Percentiles rank a stretch among this genome's conserved stretches.
phyloP scores from a whole-genome alignment of 2,888 invertebrate species.

The Drosophila atripex region DNA sequence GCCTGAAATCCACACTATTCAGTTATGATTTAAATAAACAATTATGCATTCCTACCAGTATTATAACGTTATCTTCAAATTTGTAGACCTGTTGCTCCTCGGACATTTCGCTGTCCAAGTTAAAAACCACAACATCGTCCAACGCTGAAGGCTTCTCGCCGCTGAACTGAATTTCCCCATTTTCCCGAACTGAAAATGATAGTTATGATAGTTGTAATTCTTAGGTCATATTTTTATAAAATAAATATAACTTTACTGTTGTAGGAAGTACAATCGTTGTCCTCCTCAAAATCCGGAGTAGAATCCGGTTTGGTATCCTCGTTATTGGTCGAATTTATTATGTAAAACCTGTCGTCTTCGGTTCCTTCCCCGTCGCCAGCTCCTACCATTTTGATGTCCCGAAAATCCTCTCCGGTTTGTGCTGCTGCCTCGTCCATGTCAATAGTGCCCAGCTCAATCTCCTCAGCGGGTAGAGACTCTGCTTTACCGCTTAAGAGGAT shows the following conservation, averaged over 20 bases:
- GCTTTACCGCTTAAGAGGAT: not conserved
- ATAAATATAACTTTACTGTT: slow-evolving; percentile 56
- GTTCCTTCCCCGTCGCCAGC: slow-evolving; percentile 50
- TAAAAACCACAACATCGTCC: slow-evolving; percentile 69
- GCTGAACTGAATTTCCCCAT: slow-evolving; percentile 79
- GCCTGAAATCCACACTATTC: slow-evolving; percentile 29
- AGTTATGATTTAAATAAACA: not conserved
- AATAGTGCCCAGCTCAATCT: slow-evolving; percentile 10
- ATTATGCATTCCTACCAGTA: slow-evolving; percentile 73
- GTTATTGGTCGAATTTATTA: slow-evolving; percentile 52
- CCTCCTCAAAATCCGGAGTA: slow-evolving; percentile 47
- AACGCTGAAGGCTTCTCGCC: slow-evolving; percentile 57
- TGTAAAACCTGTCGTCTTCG: slow-evolving; percentile 59
- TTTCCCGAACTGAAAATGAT: slow-evolving; percentile 69
- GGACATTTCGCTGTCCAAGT: slow-evolving; percentile 53
- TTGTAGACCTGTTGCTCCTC: slow-evolving; percentile 60
- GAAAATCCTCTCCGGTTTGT: slow-evolving; percentile 16
- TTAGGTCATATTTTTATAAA: not conserved
- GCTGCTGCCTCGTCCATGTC: slow-evolving; percentile 26
- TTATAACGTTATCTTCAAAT: slow-evolving; percentile 84
- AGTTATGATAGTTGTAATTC: no score
- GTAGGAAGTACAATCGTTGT: slow-evolving; percentile 62
- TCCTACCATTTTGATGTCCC: slow-evolving; percentile 47
- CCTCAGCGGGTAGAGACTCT: slow-evolving; percentile 2
- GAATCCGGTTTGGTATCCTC: slow-evolving; percentile 11